Conservation (phyloP, 2,113 vertebrate species). For the Jacana jacana region DNA sequence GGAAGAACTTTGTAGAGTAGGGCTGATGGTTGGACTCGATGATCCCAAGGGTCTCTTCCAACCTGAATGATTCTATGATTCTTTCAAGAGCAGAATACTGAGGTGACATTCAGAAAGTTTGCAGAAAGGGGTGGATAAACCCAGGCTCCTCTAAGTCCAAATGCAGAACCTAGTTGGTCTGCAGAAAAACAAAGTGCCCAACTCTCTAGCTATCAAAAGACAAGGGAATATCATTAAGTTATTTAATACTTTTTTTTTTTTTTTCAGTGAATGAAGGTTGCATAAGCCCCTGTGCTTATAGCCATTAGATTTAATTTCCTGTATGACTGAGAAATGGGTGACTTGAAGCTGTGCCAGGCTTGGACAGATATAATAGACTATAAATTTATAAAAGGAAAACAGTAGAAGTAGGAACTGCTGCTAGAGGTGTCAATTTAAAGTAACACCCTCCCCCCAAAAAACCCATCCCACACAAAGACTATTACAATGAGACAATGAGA, state of each 20-base stretch:
- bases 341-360: conserved; percentile 14
- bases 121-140: background rate
- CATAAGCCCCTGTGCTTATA: background rate
- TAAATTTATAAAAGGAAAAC: conserved; percentile 7
- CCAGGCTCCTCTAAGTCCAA: background rate
- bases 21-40: too few relatives aligned
- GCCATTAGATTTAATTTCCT: conserved; percentile 26
- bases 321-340: conserved; percentile 17
- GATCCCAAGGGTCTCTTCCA: too few relatives aligned
- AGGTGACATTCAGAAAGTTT: background rate
- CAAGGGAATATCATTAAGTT: background rate
- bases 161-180: background rate
- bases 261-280: background rate
- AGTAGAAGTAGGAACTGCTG: background rate
- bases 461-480: background rate
- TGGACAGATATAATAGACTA: background rate
- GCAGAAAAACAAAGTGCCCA: background rate
- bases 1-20: too few relatives aligned
- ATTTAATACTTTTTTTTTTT: background rate
- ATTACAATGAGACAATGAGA: background rate
- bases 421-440: background rate
- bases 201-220: background rate
- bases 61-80: too few relatives aligned
- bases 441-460: background rate
- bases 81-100: background rate